Conservation (phyloP, 2,797 vertebrate genomes). For the Bradypodion ventrale region DNA sequence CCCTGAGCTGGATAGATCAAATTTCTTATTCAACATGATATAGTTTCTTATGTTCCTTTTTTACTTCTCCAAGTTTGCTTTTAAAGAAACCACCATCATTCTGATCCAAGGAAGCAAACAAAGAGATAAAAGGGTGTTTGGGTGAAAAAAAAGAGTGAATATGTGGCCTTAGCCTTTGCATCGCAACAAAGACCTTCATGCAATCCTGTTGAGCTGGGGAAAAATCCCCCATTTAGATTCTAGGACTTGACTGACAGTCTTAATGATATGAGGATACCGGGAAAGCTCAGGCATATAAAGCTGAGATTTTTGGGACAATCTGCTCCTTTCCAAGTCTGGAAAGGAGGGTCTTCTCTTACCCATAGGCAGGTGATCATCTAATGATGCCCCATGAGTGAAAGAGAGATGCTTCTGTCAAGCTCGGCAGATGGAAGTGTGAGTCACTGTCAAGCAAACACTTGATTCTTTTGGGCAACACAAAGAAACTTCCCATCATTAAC, state of each 20-base stretch:
- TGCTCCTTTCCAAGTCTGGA: conserved; percentile 23
- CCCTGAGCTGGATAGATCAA: no score
- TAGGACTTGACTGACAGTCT: conserved; percentile 59
- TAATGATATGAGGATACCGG: conserved; percentile 37
- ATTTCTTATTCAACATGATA: no score
- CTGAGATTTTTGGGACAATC: conserved; percentile 31
- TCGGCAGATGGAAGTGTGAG: conserved; percentile 17
- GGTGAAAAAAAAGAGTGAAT: not conserved
- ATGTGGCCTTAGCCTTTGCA: conserved; percentile 1
- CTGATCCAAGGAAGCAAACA: not conserved
- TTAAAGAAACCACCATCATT: not conserved
- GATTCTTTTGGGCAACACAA: no score
- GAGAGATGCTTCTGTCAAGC: conserved; percentile 9
- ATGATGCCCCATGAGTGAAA: conserved; percentile 44
- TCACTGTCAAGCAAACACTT: not conserved
- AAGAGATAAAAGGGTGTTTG: not conserved
- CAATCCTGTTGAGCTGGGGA: conserved; percentile 24
- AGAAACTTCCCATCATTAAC: not conserved
- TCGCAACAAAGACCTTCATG: conserved; percentile 29
- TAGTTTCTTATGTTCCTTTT: no score
- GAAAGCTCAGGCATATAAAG: conserved; percentile 31
- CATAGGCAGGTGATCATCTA: conserved; percentile 48
- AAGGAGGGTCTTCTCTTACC: conserved; percentile 43
- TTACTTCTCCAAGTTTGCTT: not conserved
- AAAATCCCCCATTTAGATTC: conserved; percentile 32